Evolutionary conservation across 92 coral and sea anemone species (phyloP).

Genomic region (Porites cylindrica): DNA sequence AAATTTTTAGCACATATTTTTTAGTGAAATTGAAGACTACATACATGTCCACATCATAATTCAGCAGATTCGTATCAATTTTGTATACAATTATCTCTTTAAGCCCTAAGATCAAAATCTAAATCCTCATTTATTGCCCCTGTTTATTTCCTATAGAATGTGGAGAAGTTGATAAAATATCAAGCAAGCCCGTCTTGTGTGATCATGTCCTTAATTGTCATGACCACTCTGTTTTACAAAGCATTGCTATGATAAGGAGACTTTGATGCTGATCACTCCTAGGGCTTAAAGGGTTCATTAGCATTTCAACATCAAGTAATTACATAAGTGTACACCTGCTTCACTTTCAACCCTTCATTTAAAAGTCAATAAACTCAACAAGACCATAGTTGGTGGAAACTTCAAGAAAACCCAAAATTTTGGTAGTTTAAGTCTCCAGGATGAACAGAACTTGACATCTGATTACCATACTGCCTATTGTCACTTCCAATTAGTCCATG

Average conservation of each 20-base stretch:
- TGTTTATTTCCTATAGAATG: too few species aligned
- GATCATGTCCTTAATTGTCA: too few species aligned
- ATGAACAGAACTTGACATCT: conserved; percentile 28
- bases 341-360: conserved; percentile 31
- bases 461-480: conserved; percentile 32
- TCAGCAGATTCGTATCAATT: conserved; percentile 33
- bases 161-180: too few species aligned
- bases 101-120: too few species aligned
- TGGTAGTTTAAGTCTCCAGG: conserved; percentile 37
- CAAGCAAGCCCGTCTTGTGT: too few species aligned
- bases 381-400: conserved; percentile 23
- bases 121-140: too few species aligned
- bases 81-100: neutral
- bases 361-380: conserved; percentile 28
- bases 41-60: conserved; percentile 29
- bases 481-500: conserved; percentile 28
- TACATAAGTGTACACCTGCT: conserved; percentile 35
- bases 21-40: neutral
- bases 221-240: too few species aligned
- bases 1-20: conserved; percentile 25
- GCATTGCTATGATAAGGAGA: too few species aligned
- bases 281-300: neutral
- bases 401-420: conserved; percentile 31
- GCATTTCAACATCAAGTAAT: conserved; percentile 27
- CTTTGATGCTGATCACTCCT: too few species aligned